phyloP scores from a whole-genome alignment of 2,888 invertebrate genomes.

The Brachylomia viminalis region DNA sequence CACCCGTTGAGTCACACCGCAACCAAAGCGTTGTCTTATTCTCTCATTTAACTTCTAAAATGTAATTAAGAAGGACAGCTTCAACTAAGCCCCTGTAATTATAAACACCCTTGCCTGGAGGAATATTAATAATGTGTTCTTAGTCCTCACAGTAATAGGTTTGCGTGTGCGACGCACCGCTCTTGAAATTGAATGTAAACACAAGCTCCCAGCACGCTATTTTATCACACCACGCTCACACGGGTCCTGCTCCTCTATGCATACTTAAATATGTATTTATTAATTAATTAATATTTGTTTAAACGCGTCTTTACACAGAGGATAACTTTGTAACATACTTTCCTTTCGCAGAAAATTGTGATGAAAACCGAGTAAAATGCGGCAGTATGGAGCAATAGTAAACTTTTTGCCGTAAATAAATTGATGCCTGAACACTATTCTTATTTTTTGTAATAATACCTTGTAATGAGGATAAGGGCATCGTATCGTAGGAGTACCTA shows the following conservation, averaged over 20 bases:
- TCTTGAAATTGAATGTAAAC: slow-evolving; percentile 64
- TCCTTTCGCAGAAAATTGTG: slow-evolving; percentile 3
- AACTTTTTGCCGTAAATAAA: slow-evolving; percentile 8
- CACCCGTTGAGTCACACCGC: neutral
- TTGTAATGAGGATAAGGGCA: slow-evolving; percentile 42
- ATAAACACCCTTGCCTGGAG: slow-evolving; percentile 46
- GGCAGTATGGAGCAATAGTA: neutral
- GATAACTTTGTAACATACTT: slow-evolving; percentile 10
- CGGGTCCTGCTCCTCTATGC: slow-evolving; percentile 18
- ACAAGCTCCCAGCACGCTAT: slow-evolving; percentile 28
- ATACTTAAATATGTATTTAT: slow-evolving; percentile 42
- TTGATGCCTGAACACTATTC: neutral
- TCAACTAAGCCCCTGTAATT: slow-evolving; percentile 59
- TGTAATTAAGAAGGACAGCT: slow-evolving; percentile 49
- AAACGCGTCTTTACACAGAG: slow-evolving; percentile 12
- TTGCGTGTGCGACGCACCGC: slow-evolving; percentile 45
- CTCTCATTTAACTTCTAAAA: slow-evolving; percentile 44
- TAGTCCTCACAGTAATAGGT: slow-evolving; percentile 56
- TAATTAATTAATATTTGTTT: slow-evolving; percentile 51
- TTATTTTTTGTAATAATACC: slow-evolving; percentile 7
- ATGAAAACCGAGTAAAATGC: neutral
- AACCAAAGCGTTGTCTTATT: slow-evolving; percentile 12
- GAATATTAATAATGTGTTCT: slow-evolving; percentile 60
- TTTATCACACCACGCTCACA: slow-evolving; percentile 45
- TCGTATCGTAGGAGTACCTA: neutral